Percentiles rank a stretch among this genome's conserved stretches.
These are phyloP conservation scores for Propsilocerus akamusi DNA, from an alignment of 1,140 invertebrate genomes.

Conservation along the genomic window DNA sequence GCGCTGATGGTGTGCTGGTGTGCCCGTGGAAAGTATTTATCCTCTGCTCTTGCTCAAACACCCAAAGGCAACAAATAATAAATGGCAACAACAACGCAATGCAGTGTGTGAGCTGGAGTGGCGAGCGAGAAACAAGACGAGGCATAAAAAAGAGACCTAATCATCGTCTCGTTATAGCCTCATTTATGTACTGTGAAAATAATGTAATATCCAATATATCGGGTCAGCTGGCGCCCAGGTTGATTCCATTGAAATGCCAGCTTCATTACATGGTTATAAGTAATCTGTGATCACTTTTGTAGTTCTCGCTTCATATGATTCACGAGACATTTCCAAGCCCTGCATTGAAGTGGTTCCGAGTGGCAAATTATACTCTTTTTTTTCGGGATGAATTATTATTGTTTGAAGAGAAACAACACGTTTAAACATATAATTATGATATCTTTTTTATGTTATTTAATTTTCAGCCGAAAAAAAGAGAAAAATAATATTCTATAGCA, in stretches of 20 bases:
- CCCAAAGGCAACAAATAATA: too few relatives aligned
- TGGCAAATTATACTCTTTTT: constrained; percentile 3
- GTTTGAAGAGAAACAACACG: constrained; percentile 3
- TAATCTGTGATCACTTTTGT: too few relatives aligned
- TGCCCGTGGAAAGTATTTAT: too few relatives aligned
- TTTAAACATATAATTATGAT: constrained; percentile 4
- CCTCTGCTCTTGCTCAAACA: too few relatives aligned
- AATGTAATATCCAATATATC: constrained; percentile 1
- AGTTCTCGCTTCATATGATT: background rate
- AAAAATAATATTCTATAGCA: background rate
- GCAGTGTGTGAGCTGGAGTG: too few relatives aligned
- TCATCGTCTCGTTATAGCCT: constrained; percentile 4
- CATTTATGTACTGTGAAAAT: constrained; percentile 4
- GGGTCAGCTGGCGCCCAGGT: constrained; percentile 1
- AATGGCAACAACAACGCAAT: too few relatives aligned
- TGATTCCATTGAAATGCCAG: constrained; percentile 1
- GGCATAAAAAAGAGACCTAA: background rate
- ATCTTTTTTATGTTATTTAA: too few relatives aligned
- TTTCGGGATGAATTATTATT: constrained; percentile 3
- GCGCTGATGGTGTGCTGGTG: too few relatives aligned
- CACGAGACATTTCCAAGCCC: too few relatives aligned
- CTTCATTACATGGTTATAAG: too few relatives aligned
- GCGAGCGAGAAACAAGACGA: too few relatives aligned
- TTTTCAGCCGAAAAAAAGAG: background rate
- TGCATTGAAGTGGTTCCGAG: too few relatives aligned